Evolutionary conservation across 1,140 invertebrate species (phyloP), one percentile per base, ranked within the genome.

Genomic region (Eriosoma lanigerum): DNA sequence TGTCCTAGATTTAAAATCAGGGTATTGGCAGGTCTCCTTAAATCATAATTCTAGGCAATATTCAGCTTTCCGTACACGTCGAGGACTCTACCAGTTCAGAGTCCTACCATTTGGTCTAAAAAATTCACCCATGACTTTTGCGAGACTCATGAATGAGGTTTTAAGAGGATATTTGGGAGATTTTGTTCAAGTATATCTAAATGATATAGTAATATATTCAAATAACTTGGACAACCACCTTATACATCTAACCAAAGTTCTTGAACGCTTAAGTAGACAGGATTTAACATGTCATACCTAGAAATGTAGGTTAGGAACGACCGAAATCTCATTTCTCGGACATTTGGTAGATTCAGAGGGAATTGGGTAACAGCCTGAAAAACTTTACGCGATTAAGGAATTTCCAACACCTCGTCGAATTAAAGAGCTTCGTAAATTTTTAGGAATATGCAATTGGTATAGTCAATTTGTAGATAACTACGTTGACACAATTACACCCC

Each of bases 61-160:
- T 64, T 89, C 88, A 12, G 85, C 85, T 2, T 88, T 88, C 81
- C 82, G 85, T 24, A 86, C 86, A 2, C 84, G 84, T 13, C 83
- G 85, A 48, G 86, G 86, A 3, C 84, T 85, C 29, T 89, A 82
- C 66, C 83, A 88, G 82, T 87, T 84, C 70, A 81, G 83, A 8
- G 50, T 80, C 17, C 84, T 89, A 83, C 85, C 87, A 21, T 88
- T 88, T 82, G 88, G 88, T 52, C 81, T 88, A 26, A 81, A 76
- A 10, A 86, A 85, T 82, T 83, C 85, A 0, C 86, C 86, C 1
- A 82, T 84, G 0, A 86, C 85, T 21, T 88, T 88, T 82, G 81
- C 85, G 81, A 50, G 85, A 44, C 80, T 85, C 9, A 84, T 84
- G 64, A 84, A 87, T 60, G 66, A 50, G 13, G 46, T 50, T 17